Percentiles rank a stretch among this genome's conserved stretches.
Conservation (phyloP, 64 coral and sea anemone genomes). For the Montipora efflorescens region DNA sequence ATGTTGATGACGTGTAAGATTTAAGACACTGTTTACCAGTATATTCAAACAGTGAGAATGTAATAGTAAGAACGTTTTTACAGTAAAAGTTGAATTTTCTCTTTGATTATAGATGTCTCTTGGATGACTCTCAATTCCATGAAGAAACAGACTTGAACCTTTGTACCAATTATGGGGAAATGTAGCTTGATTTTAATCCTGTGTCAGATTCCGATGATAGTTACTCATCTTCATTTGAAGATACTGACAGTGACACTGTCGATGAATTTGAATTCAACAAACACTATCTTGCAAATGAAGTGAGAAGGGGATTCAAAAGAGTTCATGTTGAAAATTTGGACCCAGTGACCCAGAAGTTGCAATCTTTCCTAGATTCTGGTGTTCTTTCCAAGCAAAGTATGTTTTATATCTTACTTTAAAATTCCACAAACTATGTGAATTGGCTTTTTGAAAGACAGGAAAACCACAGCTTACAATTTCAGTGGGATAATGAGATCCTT, state of each 20-base stretch:
- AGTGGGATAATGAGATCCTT: slow-evolving; percentile 70
- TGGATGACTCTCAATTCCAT: neutral
- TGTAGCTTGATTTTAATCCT: slow-evolving; percentile 57
- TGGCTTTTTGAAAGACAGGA: slow-evolving; percentile 57
- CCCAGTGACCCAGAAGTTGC: slow-evolving; percentile 52
- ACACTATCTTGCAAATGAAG: slow-evolving; percentile 75
- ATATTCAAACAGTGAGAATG: too few species aligned
- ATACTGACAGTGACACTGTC: slow-evolving; percentile 59
- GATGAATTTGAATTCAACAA: slow-evolving; percentile 63
- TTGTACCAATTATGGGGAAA: neutral
- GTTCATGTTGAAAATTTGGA: slow-evolving; percentile 48
- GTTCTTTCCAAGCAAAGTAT: slow-evolving; percentile 63
- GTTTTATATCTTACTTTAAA: slow-evolving; percentile 69
- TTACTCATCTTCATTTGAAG: slow-evolving; percentile 78
- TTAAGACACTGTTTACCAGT: too few species aligned
- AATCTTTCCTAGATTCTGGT: slow-evolving; percentile 69
- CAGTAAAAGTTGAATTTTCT: too few species aligned
- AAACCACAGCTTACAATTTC: slow-evolving; percentile 66
- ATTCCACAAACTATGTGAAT: slow-evolving; percentile 55
- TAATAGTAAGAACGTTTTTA: too few species aligned
- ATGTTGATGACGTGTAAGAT: neutral
- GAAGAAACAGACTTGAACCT: neutral
- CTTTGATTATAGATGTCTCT: neutral
- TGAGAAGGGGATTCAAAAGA: slow-evolving; percentile 66
- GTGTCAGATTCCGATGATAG: slow-evolving; percentile 68